Evolutionary conservation across 2,888 invertebrate species (phyloP).

Genomic region (Eilema sororculum): DNA sequence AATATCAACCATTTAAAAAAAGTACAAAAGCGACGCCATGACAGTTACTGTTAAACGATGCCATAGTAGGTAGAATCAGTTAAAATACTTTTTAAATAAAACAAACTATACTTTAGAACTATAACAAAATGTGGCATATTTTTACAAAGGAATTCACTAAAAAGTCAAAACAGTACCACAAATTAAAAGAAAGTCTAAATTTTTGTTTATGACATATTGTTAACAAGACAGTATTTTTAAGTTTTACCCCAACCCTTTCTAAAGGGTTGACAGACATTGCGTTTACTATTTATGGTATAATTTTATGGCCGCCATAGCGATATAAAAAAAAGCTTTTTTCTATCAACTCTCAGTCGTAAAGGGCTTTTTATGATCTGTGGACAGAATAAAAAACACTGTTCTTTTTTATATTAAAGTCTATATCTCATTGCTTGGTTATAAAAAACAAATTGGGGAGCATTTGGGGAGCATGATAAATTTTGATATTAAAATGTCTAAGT

Average conservation of each 20-base stretch:
- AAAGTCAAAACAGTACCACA: conserved; percentile 27
- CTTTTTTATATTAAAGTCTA: conserved; percentile 35
- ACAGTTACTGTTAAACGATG: not conserved
- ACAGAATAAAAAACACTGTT: conserved; percentile 43
- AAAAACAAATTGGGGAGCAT: conserved; percentile 12
- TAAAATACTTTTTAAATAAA: not conserved
- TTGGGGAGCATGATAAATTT: not conserved
- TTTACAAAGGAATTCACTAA: not conserved
- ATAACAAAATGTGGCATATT: not conserved
- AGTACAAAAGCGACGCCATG: not conserved
- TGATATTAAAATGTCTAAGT: not conserved
- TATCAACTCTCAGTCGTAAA: conserved; percentile 38
- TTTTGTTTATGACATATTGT: conserved; percentile 17
- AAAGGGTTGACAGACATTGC: conserved; percentile 56
- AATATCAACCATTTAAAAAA: not conserved
- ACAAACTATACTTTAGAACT: not conserved
- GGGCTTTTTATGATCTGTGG: conserved; percentile 45
- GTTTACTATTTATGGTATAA: conserved; percentile 39
- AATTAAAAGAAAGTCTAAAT: conserved; percentile 16
- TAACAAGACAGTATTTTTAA: conserved; percentile 29
- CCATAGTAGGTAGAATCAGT: not conserved
- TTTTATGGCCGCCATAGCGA: conserved; percentile 51
- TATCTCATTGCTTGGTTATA: conserved; percentile 14
- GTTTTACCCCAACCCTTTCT: conserved; percentile 39
- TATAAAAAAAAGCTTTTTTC: conserved; percentile 38